Conservation (phyloP, 2,888 invertebrate genomes). For the Ecliptopera silaceata region DNA sequence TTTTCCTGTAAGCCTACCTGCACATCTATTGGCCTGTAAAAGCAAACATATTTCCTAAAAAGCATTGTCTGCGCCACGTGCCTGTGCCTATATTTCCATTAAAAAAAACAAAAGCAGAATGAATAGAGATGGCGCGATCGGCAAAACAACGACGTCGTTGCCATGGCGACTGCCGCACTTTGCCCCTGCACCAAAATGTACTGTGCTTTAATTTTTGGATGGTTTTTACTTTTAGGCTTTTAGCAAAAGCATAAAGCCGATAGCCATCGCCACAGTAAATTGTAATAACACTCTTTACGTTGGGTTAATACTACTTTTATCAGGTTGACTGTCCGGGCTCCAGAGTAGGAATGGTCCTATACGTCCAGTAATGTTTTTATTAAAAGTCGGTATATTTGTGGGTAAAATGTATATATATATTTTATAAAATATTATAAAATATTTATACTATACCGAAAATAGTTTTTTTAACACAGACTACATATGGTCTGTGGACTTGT, state of each 20-base stretch:
- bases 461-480: too few species aligned
- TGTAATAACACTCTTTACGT: not conserved
- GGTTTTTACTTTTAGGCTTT: constrained; percentile 27
- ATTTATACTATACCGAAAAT: too few species aligned
- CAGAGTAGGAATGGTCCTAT: too few species aligned
- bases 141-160: constrained; percentile 75
- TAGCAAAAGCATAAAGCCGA: constrained; percentile 1
- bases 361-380: too few species aligned
- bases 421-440: too few species aligned
- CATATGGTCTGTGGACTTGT: too few species aligned
- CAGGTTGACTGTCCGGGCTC: too few species aligned
- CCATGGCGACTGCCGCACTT: constrained; percentile 71
- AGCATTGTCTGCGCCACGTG: constrained; percentile 51
- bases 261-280: not conserved
- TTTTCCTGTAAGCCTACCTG: not conserved
- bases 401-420: too few species aligned
- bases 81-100: constrained; percentile 59
- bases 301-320: not conserved
- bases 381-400: too few species aligned
- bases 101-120: constrained; percentile 61
- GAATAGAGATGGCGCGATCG: constrained; percentile 66
- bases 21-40: constrained; percentile 25
- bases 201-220: constrained; percentile 39
- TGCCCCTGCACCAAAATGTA: constrained; percentile 56
- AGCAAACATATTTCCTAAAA: constrained; percentile 50